Evolutionary conservation across 2,113 vertebrate species (phyloP).

Genomic region (Echinops telfairi): DNA sequence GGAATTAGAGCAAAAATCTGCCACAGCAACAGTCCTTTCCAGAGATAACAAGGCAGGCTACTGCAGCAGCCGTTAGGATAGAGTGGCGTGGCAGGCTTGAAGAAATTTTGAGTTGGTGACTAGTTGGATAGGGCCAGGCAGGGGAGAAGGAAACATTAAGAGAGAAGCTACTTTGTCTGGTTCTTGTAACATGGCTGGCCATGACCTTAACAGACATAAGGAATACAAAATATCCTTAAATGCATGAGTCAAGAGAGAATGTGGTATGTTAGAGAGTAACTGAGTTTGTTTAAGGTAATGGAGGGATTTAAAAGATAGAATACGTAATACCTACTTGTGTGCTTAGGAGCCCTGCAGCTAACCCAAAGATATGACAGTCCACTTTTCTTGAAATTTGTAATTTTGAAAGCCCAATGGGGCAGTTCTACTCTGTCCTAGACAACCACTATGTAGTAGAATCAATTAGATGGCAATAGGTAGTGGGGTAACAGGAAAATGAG

Average conservation of each 20-base stretch:
- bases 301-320: too few species aligned
- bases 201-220: neutral
- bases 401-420: neutral
- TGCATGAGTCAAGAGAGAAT: neutral
- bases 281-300: neutral
- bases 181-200: neutral
- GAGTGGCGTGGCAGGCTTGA: neutral
- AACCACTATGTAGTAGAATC: neutral
- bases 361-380: neutral
- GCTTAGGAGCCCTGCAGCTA: neutral
- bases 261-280: neutral
- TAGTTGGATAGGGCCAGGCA: neutral
- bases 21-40: neutral
- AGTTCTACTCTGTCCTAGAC: neutral
- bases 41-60: neutral
- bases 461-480: neutral
- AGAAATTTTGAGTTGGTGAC: neutral
- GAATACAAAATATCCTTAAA: neutral
- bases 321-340: too few species aligned
- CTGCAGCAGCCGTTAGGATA: neutral
- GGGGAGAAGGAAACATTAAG: neutral
- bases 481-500: neutral
- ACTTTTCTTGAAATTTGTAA: neutral
- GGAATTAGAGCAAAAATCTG: constrained; percentile 4
- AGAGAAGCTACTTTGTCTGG: neutral